A percentile compares a stretch with the other conserved stretches of the same genome.
Evolutionary conservation across 2,113 vertebrate species (phyloP).

Genomic region (Spheniscus mendiculus): DNA sequence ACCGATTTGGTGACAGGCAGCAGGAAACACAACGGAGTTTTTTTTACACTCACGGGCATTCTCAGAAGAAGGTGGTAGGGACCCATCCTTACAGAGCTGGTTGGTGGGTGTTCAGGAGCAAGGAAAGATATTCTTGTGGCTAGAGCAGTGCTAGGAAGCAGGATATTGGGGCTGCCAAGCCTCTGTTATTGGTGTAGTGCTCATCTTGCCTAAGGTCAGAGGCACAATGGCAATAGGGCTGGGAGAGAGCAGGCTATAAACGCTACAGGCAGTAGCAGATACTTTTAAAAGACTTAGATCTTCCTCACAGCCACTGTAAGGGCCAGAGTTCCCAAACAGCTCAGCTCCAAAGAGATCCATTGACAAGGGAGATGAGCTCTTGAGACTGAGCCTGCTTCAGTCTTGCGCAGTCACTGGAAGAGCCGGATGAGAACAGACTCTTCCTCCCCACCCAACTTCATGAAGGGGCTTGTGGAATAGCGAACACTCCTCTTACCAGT

Average conservation of each 20-base stretch:
- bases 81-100: neutral
- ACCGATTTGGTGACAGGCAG: neutral
- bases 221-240: neutral
- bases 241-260: neutral
- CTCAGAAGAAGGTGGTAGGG: neutral
- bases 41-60: neutral
- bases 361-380: neutral
- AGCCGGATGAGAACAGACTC: neutral
- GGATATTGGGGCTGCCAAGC: neutral
- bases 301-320: neutral
- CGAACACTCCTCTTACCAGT: conserved; percentile 78
- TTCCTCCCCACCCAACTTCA: neutral
- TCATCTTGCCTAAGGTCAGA: neutral
- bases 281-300: neutral
- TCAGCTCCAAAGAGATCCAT: neutral
- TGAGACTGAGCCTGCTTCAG: neutral
- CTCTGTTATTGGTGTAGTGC: neutral
- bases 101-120: neutral
- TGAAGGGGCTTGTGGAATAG: neutral
- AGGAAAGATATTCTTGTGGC: neutral
- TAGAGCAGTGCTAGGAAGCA: neutral
- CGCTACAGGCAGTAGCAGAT: neutral
- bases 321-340: neutral
- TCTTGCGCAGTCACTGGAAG: neutral
- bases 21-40: neutral